A percentile compares a stretch with the other conserved stretches of the same genome.
These are phyloP conservation scores for Aurelia aurita DNA, from an alignment of 30 jellyfish, hydroid and myxozoan species.

Conservation along the genomic window DNA sequence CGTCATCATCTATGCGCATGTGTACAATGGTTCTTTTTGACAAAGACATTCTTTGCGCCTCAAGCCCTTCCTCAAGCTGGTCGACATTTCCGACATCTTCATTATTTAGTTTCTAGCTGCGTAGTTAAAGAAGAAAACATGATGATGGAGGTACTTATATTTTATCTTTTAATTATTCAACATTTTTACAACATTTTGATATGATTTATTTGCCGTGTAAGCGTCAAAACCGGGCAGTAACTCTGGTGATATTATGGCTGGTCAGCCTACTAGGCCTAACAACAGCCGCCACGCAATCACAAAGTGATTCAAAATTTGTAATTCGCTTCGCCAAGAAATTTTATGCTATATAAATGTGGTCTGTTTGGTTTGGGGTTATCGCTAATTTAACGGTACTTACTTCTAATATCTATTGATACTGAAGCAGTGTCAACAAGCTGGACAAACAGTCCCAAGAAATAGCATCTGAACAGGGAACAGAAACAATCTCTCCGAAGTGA, in stretches of 20 bases:
- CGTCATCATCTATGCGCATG: slow-evolving; percentile 44
- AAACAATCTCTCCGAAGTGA: too few relatives aligned
- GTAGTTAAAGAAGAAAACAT: slow-evolving; percentile 14
- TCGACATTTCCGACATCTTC: not conserved
- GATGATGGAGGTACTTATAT: slow-evolving; percentile 49
- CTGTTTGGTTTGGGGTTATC: too few relatives aligned
- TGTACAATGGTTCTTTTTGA: slow-evolving; percentile 5
- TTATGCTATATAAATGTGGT: too few relatives aligned
- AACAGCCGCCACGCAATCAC: not conserved
- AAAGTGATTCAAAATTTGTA: too few relatives aligned
- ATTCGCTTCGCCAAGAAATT: too few relatives aligned
- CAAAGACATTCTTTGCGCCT: slow-evolving; percentile 53
- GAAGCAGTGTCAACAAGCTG: too few relatives aligned
- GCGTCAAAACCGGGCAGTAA: not conserved
- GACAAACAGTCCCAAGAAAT: too few relatives aligned
- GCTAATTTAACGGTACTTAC: too few relatives aligned
- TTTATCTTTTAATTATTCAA: not conserved
- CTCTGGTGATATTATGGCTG: not conserved
- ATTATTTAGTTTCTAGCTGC: not conserved
- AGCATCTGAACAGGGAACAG: too few relatives aligned
- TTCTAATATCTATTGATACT: too few relatives aligned
- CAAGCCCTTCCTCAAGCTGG: slow-evolving; percentile 33
- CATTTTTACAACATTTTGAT: not conserved
- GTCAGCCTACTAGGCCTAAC: slow-evolving; percentile 12
- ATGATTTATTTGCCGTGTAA: not conserved